These are phyloP conservation scores for Dicranocentrus wangi DNA, from an alignment of 2,888 invertebrate species.

Conservation along the genomic window DNA sequence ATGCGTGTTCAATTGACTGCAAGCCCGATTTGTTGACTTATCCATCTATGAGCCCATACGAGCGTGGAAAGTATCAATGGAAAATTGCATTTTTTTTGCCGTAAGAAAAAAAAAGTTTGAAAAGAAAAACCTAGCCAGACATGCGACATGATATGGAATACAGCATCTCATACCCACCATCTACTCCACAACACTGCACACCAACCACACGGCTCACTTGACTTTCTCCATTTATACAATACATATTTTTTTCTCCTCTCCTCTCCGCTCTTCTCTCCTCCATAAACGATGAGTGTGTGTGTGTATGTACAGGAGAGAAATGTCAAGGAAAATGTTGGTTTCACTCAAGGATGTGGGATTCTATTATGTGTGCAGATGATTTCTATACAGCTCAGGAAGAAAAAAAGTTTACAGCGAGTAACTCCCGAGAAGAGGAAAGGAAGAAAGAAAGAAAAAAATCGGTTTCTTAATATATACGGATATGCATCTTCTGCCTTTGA, in stretches of 20 bases:
- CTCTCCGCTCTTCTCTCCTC: constrained; percentile 2
- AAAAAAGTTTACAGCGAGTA: too few relatives aligned
- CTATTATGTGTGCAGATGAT: constrained; percentile 51
- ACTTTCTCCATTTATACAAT: constrained; percentile 55
- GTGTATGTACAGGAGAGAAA: constrained; percentile 12
- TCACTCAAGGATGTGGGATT: constrained; percentile 48
- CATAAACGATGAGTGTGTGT: constrained; percentile 20
- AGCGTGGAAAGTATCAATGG: constrained; percentile 44
- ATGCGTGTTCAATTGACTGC: constrained; percentile 63
- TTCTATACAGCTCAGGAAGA: constrained; percentile 40
- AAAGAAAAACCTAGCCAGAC: constrained; percentile 11
- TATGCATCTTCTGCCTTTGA: constrained; percentile 18
- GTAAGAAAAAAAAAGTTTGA: constrained; percentile 19
- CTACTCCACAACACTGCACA: constrained; percentile 29
- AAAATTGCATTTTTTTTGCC: constrained; percentile 42
- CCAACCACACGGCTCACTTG: constrained; percentile 51
- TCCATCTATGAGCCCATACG: constrained; percentile 6
- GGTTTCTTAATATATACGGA: too few relatives aligned
- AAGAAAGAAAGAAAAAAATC: too few relatives aligned
- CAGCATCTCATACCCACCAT: constrained; percentile 7
- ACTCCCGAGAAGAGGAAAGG: too few relatives aligned
- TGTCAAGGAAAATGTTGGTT: constrained; percentile 51
- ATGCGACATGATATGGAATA: constrained; percentile 2
- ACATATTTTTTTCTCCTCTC: constrained; percentile 30
- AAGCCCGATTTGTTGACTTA: constrained; percentile 63